These are phyloP conservation scores for Melanostoma mellinum DNA, from an alignment of 2,888 invertebrate genomes.

Conservation along the genomic window DNA sequence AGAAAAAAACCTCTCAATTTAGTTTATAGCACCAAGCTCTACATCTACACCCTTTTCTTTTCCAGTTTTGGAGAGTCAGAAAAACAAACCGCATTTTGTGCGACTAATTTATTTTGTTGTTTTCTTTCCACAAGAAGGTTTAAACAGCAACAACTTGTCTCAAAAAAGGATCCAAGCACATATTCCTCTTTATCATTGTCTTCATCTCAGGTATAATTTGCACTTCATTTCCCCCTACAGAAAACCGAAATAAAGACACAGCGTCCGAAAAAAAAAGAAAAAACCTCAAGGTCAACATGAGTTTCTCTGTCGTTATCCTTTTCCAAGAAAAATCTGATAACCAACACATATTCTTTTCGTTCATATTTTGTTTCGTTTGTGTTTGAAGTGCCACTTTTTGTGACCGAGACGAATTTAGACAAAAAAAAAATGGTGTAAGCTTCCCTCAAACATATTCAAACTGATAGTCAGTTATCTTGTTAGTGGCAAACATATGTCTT, in stretches of 20 bases:
- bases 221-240: no score
- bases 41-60: no score
- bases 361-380: slow-evolving; percentile 21
- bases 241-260: slow-evolving; percentile 5
- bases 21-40: no score
- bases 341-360: slow-evolving; percentile 52
- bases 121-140: no score
- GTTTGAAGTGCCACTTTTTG: slow-evolving; percentile 26
- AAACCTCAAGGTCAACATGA: slow-evolving; percentile 37
- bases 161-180: no score
- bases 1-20: no score
- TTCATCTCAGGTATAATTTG: no score
- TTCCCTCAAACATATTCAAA: slow-evolving; percentile 27
- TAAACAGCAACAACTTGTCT: no score
- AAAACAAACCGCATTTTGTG: no score
- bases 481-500: background rate
- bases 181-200: slow-evolving; percentile 63
- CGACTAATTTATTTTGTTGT: no score
- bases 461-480: slow-evolving; percentile 40
- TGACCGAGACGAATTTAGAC: slow-evolving; percentile 52
- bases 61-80: no score
- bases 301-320: slow-evolving; percentile 60
- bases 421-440: slow-evolving; percentile 25
- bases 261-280: slow-evolving; percentile 14
- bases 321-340: slow-evolving; percentile 59